Evolutionary conservation across 2,113 vertebrate genomes (phyloP).

Genomic region (Indicator indicator): DNA sequence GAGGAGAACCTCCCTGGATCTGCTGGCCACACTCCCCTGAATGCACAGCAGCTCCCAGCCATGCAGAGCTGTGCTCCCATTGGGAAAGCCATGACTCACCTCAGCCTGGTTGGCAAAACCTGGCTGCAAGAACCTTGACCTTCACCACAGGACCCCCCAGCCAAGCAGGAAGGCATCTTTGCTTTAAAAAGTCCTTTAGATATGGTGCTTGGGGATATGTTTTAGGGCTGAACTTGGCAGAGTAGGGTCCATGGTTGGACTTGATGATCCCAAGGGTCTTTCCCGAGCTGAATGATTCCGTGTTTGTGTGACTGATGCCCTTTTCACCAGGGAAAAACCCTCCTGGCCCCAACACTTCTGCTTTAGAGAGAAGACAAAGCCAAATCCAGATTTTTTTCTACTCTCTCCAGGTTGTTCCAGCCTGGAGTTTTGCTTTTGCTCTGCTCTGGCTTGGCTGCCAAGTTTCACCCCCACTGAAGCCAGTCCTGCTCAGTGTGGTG

Average conservation of each 20-base stretch:
- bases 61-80: accelerated
- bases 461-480: neutral
- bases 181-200: neutral
- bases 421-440: neutral
- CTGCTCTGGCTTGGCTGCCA: neutral
- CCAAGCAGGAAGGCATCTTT: neutral
- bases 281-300: no score
- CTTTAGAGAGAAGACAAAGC: neutral
- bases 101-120: neutral
- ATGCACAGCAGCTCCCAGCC: neutral
- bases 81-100: neutral
- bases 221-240: no score
- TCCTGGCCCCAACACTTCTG: neutral
- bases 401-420: neutral
- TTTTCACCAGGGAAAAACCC: neutral
- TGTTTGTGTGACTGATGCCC: neutral
- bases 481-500: neutral
- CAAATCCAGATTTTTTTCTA: neutral
- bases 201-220: no score
- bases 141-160: neutral
- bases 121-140: neutral
- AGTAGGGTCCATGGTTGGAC: no score
- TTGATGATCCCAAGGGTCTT: no score
- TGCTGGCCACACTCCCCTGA: no score
- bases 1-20: no score